Evolutionary conservation across 2,797 vertebrate species (phyloP).

Genomic region (Chrysocyon brachyurus): DNA sequence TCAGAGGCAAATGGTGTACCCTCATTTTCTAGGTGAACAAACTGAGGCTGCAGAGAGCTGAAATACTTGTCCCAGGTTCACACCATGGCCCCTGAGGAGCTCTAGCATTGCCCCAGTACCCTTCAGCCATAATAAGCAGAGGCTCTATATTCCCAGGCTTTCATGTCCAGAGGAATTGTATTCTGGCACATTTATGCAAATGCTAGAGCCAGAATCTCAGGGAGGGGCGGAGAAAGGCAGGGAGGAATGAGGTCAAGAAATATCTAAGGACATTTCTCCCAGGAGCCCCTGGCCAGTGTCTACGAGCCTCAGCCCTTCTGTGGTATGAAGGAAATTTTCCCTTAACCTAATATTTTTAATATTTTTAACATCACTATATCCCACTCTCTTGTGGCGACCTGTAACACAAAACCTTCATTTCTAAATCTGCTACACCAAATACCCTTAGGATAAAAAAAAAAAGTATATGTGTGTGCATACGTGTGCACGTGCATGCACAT

Average conservation of each 20-base stretch:
- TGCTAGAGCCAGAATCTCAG: neutral
- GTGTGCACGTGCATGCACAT: rapidly evolving
- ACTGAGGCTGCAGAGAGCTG: neutral
- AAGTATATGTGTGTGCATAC: neutral
- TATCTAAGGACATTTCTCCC: neutral
- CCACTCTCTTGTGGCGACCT: neutral
- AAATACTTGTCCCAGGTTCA: neutral
- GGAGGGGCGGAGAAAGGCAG: neutral
- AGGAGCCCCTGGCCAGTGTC: neutral
- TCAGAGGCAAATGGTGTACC: neutral
- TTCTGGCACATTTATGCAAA: neutral
- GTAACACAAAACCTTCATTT: neutral
- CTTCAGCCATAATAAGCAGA: neutral
- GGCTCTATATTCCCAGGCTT: neutral
- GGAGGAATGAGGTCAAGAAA: neutral
- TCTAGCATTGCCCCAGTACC: neutral
- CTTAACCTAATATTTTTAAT: neutral
- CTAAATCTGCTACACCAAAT: neutral
- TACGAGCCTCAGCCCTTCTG: neutral
- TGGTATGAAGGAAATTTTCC: neutral
- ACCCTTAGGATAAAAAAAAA: neutral
- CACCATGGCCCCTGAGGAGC: neutral
- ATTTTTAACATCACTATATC: neutral
- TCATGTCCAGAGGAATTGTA: neutral
- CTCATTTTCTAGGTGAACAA: neutral